Evolutionary conservation across 2,113 vertebrate genomes (phyloP).

Genomic region (Erpornis zantholeuca): DNA sequence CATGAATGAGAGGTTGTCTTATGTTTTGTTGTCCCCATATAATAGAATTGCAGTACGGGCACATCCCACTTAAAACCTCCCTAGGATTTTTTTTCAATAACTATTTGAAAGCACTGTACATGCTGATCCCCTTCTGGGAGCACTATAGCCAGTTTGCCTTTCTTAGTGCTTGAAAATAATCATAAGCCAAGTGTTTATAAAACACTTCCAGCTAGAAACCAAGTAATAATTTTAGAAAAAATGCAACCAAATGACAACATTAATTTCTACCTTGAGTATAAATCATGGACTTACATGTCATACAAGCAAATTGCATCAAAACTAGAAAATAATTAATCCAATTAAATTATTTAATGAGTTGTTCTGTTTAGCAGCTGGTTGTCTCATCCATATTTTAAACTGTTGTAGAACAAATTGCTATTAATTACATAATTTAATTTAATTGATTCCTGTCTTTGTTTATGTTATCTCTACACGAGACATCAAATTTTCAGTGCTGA

Average conservation of each 20-base stretch:
- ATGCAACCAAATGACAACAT: neutral
- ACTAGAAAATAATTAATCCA: constrained; percentile 28
- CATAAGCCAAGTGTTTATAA: neutral
- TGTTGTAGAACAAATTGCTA: constrained; percentile 30
- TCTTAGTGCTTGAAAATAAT: neutral
- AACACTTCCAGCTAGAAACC: neutral
- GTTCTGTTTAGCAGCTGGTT: constrained; percentile 50
- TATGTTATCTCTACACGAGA: neutral
- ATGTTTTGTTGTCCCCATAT: constrained; percentile 62
- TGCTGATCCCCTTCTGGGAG: neutral
- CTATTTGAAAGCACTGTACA: constrained; percentile 8
- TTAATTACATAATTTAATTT: constrained; percentile 43
- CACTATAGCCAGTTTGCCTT: neutral
- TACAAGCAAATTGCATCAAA: neutral
- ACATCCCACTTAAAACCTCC: constrained; percentile 55
- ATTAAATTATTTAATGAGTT: constrained; percentile 63
- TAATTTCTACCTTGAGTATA: neutral
- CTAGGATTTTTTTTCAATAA: neutral
- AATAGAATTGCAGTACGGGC: constrained; percentile 49
- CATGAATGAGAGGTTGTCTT: constrained; percentile 72
- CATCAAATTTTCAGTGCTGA: neutral
- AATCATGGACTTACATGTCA: neutral
- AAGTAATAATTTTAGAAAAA: neutral
- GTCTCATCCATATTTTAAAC: constrained; percentile 60
- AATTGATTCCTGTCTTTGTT: constrained; percentile 8